phyloP scores from a whole-genome alignment of 2,113 vertebrate genomes.

The Hirundichthys speculiger region DNA sequence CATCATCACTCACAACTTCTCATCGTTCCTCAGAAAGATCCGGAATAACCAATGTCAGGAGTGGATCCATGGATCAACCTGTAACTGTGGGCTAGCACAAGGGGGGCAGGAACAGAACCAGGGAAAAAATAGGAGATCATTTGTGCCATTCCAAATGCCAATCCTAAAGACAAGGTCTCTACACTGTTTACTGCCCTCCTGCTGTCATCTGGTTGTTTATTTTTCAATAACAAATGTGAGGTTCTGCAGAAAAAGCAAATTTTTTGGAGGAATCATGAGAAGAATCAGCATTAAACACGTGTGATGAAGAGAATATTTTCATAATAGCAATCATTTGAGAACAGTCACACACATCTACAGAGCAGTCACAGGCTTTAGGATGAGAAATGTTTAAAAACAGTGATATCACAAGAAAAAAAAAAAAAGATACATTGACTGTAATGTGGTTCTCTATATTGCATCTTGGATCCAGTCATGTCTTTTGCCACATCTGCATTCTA shows the following conservation, averaged over 20 bases:
- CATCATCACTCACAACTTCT: slow-evolving; percentile 64
- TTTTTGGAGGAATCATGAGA: not conserved
- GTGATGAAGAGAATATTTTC: too few species aligned
- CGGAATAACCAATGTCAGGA: slow-evolving; percentile 74
- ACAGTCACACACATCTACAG: too few species aligned
- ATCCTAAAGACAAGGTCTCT: too few species aligned
- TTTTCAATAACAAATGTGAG: too few species aligned
- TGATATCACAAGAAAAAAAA: not conserved
- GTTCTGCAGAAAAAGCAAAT: slow-evolving; percentile 6
- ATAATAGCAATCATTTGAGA: too few species aligned
- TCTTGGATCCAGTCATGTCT: too few species aligned
- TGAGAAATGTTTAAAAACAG: too few species aligned
- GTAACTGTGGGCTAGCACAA: slow-evolving; percentile 39
- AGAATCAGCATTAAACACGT: not conserved
- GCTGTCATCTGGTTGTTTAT: too few species aligned
- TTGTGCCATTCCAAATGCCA: too few species aligned
- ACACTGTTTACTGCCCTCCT: too few species aligned
- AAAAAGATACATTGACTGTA: slow-evolving; percentile 2
- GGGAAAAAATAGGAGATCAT: not conserved
- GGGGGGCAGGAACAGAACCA: slow-evolving; percentile 28
- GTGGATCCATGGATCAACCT: slow-evolving; percentile 65
- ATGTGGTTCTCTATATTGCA: not conserved
- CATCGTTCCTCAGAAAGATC: slow-evolving; percentile 59
- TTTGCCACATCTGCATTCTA: slow-evolving; percentile 26
- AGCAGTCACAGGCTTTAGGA: too few species aligned